Evolutionary conservation across 2,797 vertebrate genomes (phyloP), one percentile per base, ranked within the genome.

Genomic region (Enteromius afrohamiltoni): DNA sequence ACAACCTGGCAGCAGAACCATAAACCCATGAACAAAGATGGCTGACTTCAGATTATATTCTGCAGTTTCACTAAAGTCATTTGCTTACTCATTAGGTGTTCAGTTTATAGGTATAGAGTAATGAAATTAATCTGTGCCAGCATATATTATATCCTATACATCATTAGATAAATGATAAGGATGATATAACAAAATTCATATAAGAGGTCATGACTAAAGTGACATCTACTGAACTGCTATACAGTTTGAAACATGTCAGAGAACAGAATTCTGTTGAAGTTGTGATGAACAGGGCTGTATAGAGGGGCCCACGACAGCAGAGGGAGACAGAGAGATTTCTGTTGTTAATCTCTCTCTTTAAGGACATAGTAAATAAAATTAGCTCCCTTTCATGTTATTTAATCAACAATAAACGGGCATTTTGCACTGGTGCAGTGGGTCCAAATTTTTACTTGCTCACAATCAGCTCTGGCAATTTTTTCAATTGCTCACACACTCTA

Each of bases 311-410:
- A 82, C 60, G 82, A 83, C 87, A 85, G 85, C 82, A 88, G 87
- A 88, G 86, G 87, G 87, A 79, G 87, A 84, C 80, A 85, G 85
- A 85, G 74, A 82, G 71, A 86, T 69, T 65, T 84, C 29, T 78
- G 13, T 55, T 51, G 60, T 45, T 76, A 65, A 53, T 83, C 49
- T 47, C 23, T 51, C 42, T 37, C 14, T 82, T 76, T 17, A 40
- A 75, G 17, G 45, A 58, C 37, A 21, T 26, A 65, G 49, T 45
- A 75, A 82, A 67, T 53, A 75, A 26, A 75, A 75, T 40, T 9
- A 42, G 16, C n/a, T 40, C 10, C 40, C 60, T n/a, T 65, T 42
- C 16, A 42, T 62, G 14, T 65, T 51, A 31, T 37, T 82, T 4
- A 74, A 64, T 62, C 19, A 47, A 37, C 19, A 65, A 51, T 37